Evolutionary conservation across 2,113 vertebrate genomes (phyloP).

Genomic region (Plectropomus leopardus): DNA sequence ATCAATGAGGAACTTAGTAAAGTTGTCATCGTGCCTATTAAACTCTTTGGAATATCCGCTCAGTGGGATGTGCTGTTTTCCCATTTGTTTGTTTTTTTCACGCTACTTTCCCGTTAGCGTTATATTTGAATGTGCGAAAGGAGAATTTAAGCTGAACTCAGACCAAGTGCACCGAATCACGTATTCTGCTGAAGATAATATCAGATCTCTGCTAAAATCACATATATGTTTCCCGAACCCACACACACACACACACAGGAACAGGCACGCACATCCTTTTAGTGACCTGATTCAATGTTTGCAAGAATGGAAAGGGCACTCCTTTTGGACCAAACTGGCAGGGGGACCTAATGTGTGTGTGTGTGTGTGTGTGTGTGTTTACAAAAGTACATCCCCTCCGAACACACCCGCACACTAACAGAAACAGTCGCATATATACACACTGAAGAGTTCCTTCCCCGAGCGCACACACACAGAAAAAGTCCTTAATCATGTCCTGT

Average conservation of each 20-base stretch:
- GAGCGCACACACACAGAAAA: constrained; percentile 46
- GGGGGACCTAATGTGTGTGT: constrained; percentile 13
- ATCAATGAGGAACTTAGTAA: constrained; percentile 78
- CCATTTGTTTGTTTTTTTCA: constrained; percentile 51
- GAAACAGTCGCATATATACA: constrained; percentile 64
- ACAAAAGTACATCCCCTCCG: constrained; percentile 73
- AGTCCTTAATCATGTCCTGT: constrained; percentile 67
- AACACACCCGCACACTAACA: constrained; percentile 65
- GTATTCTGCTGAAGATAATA: constrained; percentile 39
- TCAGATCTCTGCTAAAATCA: constrained; percentile 44
- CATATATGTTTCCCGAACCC: constrained; percentile 15
- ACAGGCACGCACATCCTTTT: constrained; percentile 50
- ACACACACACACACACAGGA: not conserved
- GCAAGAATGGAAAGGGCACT: constrained; percentile 51
- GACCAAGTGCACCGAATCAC: constrained; percentile 50
- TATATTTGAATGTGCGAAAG: constrained; percentile 48
- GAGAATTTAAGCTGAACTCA: not conserved
- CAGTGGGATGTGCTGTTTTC: constrained; percentile 43
- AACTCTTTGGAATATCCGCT: constrained; percentile 69
- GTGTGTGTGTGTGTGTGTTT: constrained; percentile 56
- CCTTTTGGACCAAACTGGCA: constrained; percentile 42
- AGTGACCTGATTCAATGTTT: constrained; percentile 56
- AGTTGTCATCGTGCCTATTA: constrained; percentile 81
- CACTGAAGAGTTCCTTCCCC: constrained; percentile 67
- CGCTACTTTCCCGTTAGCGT: constrained; percentile 26